Percentiles rank a stretch among this genome's conserved stretches.
These are phyloP conservation scores for Hylaeus volcanicus DNA, from an alignment of 1,140 invertebrate species.

Conservation along the genomic window DNA sequence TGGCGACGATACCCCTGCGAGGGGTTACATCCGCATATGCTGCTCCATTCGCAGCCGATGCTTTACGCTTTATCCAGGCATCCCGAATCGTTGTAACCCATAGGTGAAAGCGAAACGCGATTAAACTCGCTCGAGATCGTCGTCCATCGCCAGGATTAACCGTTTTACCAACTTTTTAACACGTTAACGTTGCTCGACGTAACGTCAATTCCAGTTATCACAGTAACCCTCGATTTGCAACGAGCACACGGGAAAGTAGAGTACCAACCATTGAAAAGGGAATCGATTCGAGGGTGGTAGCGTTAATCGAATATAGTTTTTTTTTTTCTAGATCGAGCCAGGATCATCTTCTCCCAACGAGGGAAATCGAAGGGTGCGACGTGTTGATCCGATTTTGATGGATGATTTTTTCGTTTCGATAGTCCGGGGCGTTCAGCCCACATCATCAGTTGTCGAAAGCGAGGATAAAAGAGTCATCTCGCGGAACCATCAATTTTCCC, in stretches of 20 bases:
- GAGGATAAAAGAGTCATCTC: constrained; percentile 43
- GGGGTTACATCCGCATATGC: constrained; percentile 66
- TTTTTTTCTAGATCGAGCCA: background rate
- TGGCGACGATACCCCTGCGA: constrained; percentile 33
- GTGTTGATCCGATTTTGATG: constrained; percentile 49
- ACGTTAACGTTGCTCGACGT: background rate
- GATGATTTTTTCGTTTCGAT: constrained; percentile 35
- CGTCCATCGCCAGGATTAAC: constrained; percentile 29
- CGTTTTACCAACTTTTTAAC: constrained; percentile 16
- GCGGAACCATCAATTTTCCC: constrained; percentile 41
- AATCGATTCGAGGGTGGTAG: no score
- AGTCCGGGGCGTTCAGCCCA: constrained; percentile 34
- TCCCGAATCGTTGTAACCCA: background rate
- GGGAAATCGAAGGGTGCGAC: constrained; percentile 28
- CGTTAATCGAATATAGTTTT: background rate
- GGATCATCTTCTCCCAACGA: background rate
- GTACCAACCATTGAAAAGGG: no score
- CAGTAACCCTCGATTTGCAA: no score
- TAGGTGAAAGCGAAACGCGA: constrained; percentile 36
- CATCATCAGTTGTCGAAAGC: constrained; percentile 43
- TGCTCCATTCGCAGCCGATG: constrained; percentile 12
- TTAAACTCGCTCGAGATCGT: constrained; percentile 52
- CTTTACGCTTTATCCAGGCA: constrained; percentile 13
- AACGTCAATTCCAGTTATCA: background rate
- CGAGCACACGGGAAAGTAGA: no score